Evolutionary conservation across 2,888 invertebrate genomes (phyloP).

Genomic region (Apamea sordens): DNA sequence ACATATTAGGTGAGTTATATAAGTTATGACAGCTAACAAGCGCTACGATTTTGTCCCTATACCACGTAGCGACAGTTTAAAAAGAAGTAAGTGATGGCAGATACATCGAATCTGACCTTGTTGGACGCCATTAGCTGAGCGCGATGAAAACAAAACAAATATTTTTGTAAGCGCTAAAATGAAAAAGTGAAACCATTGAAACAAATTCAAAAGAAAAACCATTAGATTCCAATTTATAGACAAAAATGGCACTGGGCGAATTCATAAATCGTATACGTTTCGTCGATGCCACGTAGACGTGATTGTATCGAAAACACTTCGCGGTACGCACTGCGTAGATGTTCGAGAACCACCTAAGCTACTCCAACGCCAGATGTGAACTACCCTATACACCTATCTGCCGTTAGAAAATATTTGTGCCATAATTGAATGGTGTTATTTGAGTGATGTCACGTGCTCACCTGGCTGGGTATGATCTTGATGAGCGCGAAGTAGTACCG

Average conservation of each 20-base stretch:
- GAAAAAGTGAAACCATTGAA: not conserved
- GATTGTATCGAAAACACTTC: no score
- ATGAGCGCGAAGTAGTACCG: slow-evolving; percentile 96
- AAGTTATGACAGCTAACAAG: not conserved
- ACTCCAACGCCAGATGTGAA: not conserved
- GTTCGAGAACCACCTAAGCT: not conserved
- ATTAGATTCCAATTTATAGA: not conserved
- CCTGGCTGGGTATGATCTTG: slow-evolving; percentile 94
- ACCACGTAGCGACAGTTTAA: no score
- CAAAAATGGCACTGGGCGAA: not conserved
- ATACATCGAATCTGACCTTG: slow-evolving; percentile 66
- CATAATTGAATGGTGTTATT: not conserved
- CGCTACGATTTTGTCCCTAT: not conserved
- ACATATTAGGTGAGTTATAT: not conserved
- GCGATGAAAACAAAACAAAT: slow-evolving; percentile 62
- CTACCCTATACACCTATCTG: not conserved
- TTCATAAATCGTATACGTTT: not conserved
- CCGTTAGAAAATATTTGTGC: not conserved
- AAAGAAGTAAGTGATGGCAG: not conserved
- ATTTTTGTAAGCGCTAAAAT: slow-evolving; percentile 14
- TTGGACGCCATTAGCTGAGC: slow-evolving; percentile 64
- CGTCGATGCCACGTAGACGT: no score
- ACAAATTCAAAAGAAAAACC: not conserved
- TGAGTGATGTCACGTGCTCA: slow-evolving; percentile 69
- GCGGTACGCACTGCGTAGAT: no score